phyloP scores from a whole-genome alignment of 2,797 vertebrate species.

The Parauchenoglanis ngamensis region DNA sequence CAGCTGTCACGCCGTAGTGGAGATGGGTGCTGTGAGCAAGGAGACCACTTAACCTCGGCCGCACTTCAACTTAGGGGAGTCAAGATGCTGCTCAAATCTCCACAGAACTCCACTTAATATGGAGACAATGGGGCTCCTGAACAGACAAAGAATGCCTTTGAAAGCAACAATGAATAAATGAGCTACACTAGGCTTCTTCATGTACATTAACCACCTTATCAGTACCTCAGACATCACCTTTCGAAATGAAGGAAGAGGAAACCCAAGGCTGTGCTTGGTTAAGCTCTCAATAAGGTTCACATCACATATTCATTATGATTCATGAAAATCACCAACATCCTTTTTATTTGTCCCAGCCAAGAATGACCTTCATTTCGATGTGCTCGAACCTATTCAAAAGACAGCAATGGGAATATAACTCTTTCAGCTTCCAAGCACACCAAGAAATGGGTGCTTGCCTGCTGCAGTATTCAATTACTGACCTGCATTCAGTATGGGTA shows the following conservation, averaged over 20 bases:
- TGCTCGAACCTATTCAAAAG: conserved; percentile 55
- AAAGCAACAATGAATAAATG: conserved; percentile 60
- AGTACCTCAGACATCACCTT: conserved; percentile 57
- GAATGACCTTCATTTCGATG: conserved; percentile 58
- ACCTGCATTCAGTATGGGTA: conserved; percentile 60
- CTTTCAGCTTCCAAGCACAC: conserved; percentile 49
- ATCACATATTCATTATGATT: conserved; percentile 60
- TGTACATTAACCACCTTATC: conserved; percentile 64
- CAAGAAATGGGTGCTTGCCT: conserved; percentile 50
- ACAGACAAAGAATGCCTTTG: conserved; percentile 70
- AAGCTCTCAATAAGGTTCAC: conserved; percentile 56
- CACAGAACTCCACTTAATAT: conserved; percentile 77
- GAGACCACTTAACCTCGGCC: conserved; percentile 82
- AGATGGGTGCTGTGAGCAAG: conserved; percentile 76
- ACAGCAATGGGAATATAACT: conserved; percentile 52
- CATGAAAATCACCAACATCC: conserved; percentile 59
- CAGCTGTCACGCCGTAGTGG: conserved; percentile 77
- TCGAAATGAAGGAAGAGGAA: conserved; percentile 46
- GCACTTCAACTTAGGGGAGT: conserved; percentile 81
- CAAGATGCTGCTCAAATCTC: conserved; percentile 78
- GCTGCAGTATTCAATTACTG: conserved; percentile 59
- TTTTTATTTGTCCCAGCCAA: conserved; percentile 56
- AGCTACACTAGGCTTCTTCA: conserved; percentile 59
- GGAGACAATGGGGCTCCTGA: conserved; percentile 69
- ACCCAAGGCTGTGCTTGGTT: conserved; percentile 52